Conservation (phyloP, 2,797 vertebrate genomes). For the Anguilla marmorata region DNA sequence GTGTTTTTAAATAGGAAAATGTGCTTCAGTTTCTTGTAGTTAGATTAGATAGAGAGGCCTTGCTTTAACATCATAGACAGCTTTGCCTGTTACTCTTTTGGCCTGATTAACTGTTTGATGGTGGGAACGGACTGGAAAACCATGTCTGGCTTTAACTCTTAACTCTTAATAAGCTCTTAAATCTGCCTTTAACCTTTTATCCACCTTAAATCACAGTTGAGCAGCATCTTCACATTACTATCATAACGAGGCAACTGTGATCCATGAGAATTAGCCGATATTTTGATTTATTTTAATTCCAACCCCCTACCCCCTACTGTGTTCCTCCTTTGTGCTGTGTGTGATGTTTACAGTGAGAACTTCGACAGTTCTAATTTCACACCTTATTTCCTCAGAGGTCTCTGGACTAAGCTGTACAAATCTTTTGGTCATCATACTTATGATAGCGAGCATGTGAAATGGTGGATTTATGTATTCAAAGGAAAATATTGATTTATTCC, state of each 20-base stretch:
- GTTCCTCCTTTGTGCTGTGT: not conserved
- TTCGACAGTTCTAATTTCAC: not conserved
- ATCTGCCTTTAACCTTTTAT: slow-evolving; percentile 9
- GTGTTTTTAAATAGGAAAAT: not conserved
- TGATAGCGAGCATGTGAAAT: not conserved
- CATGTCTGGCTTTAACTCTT: not conserved
- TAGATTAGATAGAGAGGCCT: not conserved
- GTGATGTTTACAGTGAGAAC: not conserved
- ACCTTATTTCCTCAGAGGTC: not conserved
- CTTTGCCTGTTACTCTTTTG: not conserved
- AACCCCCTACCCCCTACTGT: not conserved
- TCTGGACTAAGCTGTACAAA: not conserved
- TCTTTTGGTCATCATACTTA: not conserved
- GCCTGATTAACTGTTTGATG: not conserved
- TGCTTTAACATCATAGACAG: not conserved
- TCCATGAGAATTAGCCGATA: not conserved
- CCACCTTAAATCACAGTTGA: not conserved
- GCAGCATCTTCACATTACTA: not conserved
- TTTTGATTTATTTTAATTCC: not conserved
- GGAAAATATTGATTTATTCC: not conserved
- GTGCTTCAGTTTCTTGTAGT: not conserved
- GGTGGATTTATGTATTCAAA: not conserved
- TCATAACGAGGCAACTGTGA: not conserved
- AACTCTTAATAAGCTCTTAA: slow-evolving; percentile 8
- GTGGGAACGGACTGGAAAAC: not conserved